Evolutionary conservation across 2,113 vertebrate genomes (phyloP), one percentile per base, ranked within the genome.

Genomic region (Lycocorax pyrrhopterus): DNA sequence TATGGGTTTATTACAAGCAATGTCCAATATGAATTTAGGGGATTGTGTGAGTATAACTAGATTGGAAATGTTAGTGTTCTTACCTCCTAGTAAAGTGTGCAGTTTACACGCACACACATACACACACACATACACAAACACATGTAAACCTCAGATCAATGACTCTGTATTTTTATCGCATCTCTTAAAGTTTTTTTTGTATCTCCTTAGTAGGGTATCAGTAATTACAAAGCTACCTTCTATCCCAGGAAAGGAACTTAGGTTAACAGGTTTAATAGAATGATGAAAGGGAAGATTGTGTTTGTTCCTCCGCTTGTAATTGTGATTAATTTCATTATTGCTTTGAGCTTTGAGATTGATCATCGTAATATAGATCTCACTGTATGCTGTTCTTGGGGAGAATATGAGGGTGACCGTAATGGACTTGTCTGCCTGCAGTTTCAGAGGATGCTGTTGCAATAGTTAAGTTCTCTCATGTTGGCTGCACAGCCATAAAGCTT

Each of bases 121-220:
- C 3, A 27, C 39, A 29, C 7, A 58, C 16, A 33, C 1, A 15
- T 9, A 10, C 16, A 20, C 3, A 27, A 2, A 6, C 4, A 19
- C 12, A 55, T 7, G 0, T 4, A 39, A 44, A 25, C 16, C 23
- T 93, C 30, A 27, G 49, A 30, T 35, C 0, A 6, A 14, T 39
- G 30, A 68, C 39, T 63, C 22, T 53, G 12, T 89, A 16, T 67
- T 87, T 94, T 81, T 63, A 39, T 55, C 0, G 0, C 13, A 9
- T 72, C 14, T 68, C 76, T 87, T 47, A 32, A 15, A 6, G 12
- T 23, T 6, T 32, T 25, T 59, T 60, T 77, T 69, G 26, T 30
- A 8, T 60, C 49, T 90, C 30, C 7, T 63, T 39, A 44, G 27
- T 22, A 52, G 41, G 16, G 89, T 78, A 64, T 78, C 47, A 29